A percentile compares a stretch with the other conserved stretches of the same genome.
These are phyloP conservation scores for Tenebrio molitor DNA, from an alignment of 1,140 invertebrate genomes.

Conservation along the genomic window DNA sequence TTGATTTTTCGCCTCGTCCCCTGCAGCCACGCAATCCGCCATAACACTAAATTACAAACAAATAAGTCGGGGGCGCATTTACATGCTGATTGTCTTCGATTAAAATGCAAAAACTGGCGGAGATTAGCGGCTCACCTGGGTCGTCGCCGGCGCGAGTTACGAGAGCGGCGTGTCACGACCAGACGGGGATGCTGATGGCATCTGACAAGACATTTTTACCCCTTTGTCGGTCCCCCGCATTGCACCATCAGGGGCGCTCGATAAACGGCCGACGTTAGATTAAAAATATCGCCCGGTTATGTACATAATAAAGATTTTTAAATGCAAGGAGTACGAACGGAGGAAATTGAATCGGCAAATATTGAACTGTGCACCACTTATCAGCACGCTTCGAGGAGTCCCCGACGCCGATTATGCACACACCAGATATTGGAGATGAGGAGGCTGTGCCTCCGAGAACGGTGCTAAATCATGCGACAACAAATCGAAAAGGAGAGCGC, in stretches of 20 bases:
- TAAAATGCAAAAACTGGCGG: conserved; percentile 42
- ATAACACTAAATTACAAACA: conserved; percentile 43
- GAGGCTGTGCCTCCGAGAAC: no score
- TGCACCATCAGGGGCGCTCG: conserved; percentile 35
- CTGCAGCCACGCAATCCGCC: conserved; percentile 21
- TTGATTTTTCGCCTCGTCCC: conserved; percentile 6
- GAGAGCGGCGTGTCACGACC: background rate
- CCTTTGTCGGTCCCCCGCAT: conserved; percentile 29
- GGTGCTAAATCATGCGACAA: no score
- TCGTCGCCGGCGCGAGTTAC: background rate
- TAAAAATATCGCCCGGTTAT: conserved; percentile 33
- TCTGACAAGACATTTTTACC: conserved; percentile 45
- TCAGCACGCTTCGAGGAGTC: conserved; percentile 19
- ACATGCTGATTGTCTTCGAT: conserved; percentile 42
- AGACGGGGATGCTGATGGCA: conserved; percentile 35
- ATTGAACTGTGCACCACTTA: conserved; percentile 29
- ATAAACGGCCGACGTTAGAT: conserved; percentile 11
- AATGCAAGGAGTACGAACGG: conserved; percentile 37
- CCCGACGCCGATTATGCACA: conserved; percentile 5
- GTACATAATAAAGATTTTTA: conserved; percentile 41
- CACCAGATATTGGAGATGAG: no score
- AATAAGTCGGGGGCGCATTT: conserved; percentile 30
- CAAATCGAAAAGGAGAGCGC: no score
- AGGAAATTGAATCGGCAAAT: conserved; percentile 40
- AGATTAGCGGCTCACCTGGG: conserved; percentile 7